These are phyloP conservation scores for Caenorhabditis plicata DNA, from an alignment of 2,888 invertebrate genomes.

Conservation along the genomic window DNA sequence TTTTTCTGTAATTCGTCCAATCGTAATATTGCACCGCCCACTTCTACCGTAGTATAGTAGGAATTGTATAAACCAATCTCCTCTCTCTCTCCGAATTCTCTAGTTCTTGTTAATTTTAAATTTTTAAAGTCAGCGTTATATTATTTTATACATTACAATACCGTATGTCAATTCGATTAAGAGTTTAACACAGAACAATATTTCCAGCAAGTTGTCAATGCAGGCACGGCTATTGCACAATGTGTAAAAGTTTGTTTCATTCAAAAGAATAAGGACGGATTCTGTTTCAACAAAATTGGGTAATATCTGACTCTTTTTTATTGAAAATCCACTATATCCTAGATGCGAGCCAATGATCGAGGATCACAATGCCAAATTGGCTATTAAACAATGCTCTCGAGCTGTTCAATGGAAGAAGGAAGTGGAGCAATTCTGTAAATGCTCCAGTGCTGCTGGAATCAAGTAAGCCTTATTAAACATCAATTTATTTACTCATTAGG, in stretches of 20 bases:
- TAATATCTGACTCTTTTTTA: conserved; percentile 7
- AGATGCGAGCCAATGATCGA: conserved; percentile 57
- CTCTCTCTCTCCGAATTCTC: no score
- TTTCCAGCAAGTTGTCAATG: conserved; percentile 41
- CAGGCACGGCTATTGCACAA: conserved; percentile 50
- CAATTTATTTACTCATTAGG: neutral
- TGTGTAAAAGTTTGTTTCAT: conserved; percentile 60
- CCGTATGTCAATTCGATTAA: no score
- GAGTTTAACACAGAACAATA: no score
- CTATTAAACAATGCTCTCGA: conserved; percentile 50
- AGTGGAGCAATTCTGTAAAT: conserved; percentile 54
- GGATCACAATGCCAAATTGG: conserved; percentile 40
- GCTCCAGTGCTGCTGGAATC: conserved; percentile 55
- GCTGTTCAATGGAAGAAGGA: conserved; percentile 53
- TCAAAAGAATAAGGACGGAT: conserved; percentile 54
- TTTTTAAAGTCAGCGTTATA: no score
- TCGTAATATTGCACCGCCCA: no score
- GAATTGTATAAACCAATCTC: no score
- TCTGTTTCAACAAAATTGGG: conserved; percentile 55
- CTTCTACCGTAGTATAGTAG: no score
- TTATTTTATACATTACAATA: no score
- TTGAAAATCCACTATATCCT: neutral
- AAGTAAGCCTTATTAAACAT: conserved; percentile 34
- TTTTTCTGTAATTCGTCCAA: no score
- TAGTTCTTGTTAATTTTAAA: no score